phyloP scores from a whole-genome alignment of 92 coral and sea anemone genomes.

The Zoanthus sansibaricus region DNA sequence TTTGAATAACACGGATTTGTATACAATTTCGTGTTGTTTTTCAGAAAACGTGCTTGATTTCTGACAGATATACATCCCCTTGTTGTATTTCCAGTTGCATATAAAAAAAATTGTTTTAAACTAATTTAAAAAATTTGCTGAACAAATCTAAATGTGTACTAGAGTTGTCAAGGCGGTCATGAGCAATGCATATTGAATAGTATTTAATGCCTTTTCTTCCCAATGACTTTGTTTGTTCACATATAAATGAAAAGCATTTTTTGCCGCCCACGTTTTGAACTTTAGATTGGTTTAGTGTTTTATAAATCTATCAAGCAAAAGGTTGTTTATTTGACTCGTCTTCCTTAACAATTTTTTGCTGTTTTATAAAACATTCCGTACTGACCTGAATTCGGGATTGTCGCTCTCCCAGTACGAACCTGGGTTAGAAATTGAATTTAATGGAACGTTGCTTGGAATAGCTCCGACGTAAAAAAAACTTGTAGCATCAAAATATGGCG shows the following conservation, averaged over 20 bases:
- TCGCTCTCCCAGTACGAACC: conserved; percentile 54
- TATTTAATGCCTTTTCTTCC: conserved; percentile 15
- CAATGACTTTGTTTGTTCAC: conserved; percentile 28
- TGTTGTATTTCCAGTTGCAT: neutral
- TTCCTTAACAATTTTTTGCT: conserved; percentile 3
- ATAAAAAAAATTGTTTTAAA: neutral
- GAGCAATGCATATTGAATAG: conserved; percentile 44
- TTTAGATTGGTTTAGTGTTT: neutral
- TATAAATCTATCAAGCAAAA: neutral
- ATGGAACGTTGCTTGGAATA: conserved; percentile 37
- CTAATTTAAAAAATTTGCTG: neutral
- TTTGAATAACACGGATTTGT: conserved; percentile 30
- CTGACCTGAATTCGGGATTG: neutral
- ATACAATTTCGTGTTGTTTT: neutral
- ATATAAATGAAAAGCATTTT: conserved; percentile 9
- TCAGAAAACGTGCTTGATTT: neutral
- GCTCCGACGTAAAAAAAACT: conserved; percentile 70
- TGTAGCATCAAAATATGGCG: conserved; percentile 43
- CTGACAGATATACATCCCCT: neutral
- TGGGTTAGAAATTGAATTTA: conserved; percentile 67
- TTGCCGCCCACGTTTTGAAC: conserved; percentile 31
- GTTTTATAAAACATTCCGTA: neutral
- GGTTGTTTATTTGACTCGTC: neutral
- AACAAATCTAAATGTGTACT: conserved; percentile 7
- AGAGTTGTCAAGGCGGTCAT: conserved; percentile 24